Base-by-base conservation (phyloP, 2,797 vertebrate genomes). In the Enteromius thamalakanensis region DNA sequence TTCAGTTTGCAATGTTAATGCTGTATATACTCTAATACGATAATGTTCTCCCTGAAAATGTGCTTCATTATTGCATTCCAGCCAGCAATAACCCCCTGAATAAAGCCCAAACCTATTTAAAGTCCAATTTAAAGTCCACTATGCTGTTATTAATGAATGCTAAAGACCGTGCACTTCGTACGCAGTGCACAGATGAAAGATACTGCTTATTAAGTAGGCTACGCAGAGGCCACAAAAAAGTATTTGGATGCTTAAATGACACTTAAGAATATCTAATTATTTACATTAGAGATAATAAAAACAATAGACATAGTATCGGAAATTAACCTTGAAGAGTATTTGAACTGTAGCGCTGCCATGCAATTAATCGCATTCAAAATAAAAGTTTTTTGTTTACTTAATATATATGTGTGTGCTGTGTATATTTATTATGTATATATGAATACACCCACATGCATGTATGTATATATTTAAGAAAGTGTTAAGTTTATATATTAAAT, bases 71-170 rank as follows among this genome's bases (percentile, higher is more conserved):
- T 93, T 93, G 91, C 84, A 53, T 87, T 84, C 47, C 90, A 93
- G 91, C 89, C 93, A 94, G 95, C 94, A 95, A 95, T 95, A 95
- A 94, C 92, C 90, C 91, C 91, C 87, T 84, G 90, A 90, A 90
- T 85, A 88, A 90, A 88, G 89, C 87, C 88, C 86, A 91, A 88
- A 91, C 81, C 82, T 86, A 77, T 88, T 87, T 86, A 87, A 75
- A 89, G 90, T 90, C 88, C 87, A 90, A 91, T 79, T 74, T 81
- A 67, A 70, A 67, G 53, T 53, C 19, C 64, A 14, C 37, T 42
- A 17, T 51, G 82, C 70, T 26, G 37, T 83, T 84, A n/a, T 80
- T 82, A 29, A 37, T 42, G 51, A 76, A 42, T n/a, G n/a, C 47
- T 15, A 11, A 37, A 76, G 49, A 76, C 11, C 15, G 51, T 23